These are phyloP conservation scores for Ctenosaura bakeri DNA, from an alignment of 2,797 vertebrate genomes.

Conservation along the genomic window DNA sequence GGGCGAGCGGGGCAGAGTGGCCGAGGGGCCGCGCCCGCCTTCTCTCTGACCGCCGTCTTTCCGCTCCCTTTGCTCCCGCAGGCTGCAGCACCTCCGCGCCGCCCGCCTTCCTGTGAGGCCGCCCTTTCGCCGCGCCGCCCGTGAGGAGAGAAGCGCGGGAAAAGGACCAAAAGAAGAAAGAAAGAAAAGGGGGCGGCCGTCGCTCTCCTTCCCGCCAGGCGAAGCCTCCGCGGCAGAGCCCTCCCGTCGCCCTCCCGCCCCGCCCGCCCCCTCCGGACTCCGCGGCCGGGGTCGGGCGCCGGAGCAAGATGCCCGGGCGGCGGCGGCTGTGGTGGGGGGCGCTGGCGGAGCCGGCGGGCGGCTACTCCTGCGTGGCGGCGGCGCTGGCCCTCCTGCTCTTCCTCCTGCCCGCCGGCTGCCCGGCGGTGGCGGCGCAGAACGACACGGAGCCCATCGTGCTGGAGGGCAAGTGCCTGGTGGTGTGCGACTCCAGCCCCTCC, in stretches of 20 bases:
- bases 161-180: too few species aligned
- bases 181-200: background rate
- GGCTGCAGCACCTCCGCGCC: slow-evolving; percentile 15
- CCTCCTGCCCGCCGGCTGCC: slow-evolving; percentile 80
- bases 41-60: background rate
- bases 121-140: background rate
- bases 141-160: background rate
- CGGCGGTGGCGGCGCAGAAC: slow-evolving; percentile 89
- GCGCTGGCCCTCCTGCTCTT: slow-evolving; percentile 87
- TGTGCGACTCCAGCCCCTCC: slow-evolving; percentile 97
- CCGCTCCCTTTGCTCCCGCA: background rate
- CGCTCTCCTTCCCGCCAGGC: background rate
- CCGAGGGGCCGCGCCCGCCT: background rate
- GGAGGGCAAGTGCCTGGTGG: slow-evolving; percentile 97
- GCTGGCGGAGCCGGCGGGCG: slow-evolving; percentile 62
- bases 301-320: slow-evolving; percentile 70
- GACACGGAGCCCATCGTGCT: slow-evolving; percentile 98
- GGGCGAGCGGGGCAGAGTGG: background rate
- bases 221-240: background rate
- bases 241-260: background rate
- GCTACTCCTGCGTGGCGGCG: slow-evolving; percentile 78
- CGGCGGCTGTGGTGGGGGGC: slow-evolving; percentile 70
- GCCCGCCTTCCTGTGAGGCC: slow-evolving; percentile 23
- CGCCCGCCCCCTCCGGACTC: background rate
- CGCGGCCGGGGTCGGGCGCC: slow-evolving; percentile 14